Evolutionary conservation across 2,113 vertebrate species (phyloP).

Genomic region (Hirundichthys speculiger): DNA sequence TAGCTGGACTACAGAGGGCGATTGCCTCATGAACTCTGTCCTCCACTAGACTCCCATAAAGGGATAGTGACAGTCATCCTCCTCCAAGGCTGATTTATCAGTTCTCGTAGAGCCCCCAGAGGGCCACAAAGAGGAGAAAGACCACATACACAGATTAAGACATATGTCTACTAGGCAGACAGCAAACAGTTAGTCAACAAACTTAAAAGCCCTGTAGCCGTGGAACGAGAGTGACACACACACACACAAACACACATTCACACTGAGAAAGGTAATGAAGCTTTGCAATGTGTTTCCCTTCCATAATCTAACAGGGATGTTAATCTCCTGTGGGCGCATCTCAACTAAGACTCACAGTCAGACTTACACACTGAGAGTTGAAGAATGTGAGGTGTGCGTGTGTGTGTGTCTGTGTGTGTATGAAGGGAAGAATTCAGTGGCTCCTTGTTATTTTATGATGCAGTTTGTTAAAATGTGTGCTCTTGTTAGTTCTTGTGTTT

Average conservation of each 20-base stretch:
- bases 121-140: slow-evolving; percentile 30
- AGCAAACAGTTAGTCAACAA: slow-evolving; percentile 48
- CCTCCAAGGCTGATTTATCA: slow-evolving; percentile 57
- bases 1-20: slow-evolving; percentile 34
- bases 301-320: slow-evolving; percentile 50
- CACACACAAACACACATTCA: slow-evolving; percentile 5
- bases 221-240: slow-evolving; percentile 13
- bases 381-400: slow-evolving; percentile 41
- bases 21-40: slow-evolving; percentile 48
- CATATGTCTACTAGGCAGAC: slow-evolving; percentile 51
- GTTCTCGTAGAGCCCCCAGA: slow-evolving; percentile 30
- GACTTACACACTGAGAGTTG: slow-evolving; percentile 34
- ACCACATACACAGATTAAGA: slow-evolving; percentile 59
- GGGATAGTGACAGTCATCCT: slow-evolving; percentile 33
- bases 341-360: slow-evolving; percentile 40
- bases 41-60: slow-evolving; percentile 32
- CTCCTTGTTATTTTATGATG: slow-evolving; percentile 30
- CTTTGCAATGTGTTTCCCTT: slow-evolving; percentile 41
- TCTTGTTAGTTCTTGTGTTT: too few species aligned
- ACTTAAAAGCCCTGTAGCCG: slow-evolving; percentile 46
- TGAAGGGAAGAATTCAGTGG: slow-evolving; percentile 42
- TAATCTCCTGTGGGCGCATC: slow-evolving; percentile 49
- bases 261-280: slow-evolving; percentile 54
- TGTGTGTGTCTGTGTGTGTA: slow-evolving; percentile 41
- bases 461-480: neutral